A percentile compares a stretch with the other conserved stretches of the same genome.
Conservation (phyloP, 2,888 invertebrate genomes). For the Volucella inflata region DNA sequence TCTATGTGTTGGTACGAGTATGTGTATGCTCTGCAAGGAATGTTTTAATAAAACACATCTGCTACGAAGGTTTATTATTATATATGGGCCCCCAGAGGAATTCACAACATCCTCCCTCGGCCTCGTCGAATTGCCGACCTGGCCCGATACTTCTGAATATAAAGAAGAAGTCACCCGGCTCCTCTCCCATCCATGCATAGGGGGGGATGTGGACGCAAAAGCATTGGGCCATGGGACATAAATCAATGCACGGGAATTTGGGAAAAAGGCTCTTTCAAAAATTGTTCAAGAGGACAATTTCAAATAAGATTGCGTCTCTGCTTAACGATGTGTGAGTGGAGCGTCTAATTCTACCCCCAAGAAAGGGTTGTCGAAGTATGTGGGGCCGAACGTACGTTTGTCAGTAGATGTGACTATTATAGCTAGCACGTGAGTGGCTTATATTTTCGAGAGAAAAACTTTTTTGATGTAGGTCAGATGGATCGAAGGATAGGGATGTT, state of each 20-base stretch:
- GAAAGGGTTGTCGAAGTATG: constrained; percentile 44
- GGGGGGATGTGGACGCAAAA: constrained; percentile 22
- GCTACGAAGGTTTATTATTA: constrained; percentile 75
- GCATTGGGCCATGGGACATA: constrained; percentile 69
- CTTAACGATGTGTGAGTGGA: constrained; percentile 65
- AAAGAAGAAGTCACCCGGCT: constrained; percentile 1
- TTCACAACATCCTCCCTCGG: constrained; percentile 63
- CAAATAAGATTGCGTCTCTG: constrained; percentile 45
- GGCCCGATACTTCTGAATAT: constrained; percentile 2
- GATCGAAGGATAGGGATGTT: background rate
- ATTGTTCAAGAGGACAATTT: background rate
- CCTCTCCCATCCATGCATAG: constrained; percentile 41
- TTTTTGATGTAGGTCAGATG: constrained; percentile 70
- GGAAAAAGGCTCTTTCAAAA: constrained; percentile 55
- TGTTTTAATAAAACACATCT: constrained; percentile 75
- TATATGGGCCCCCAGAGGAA: constrained; percentile 67
- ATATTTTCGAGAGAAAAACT: constrained; percentile 52
- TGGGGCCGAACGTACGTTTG: constrained; percentile 14
- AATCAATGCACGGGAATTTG: constrained; percentile 68
- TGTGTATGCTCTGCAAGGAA: constrained; percentile 48
- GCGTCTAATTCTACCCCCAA: constrained; percentile 37
- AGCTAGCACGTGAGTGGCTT: constrained; percentile 68
- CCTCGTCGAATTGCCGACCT: constrained; percentile 7
- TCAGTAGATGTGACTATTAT: constrained; percentile 23
- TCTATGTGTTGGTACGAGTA: constrained; percentile 7